Evolutionary conservation across 2,113 vertebrate species (phyloP).

Genomic region (Gymnarchus niloticus): DNA sequence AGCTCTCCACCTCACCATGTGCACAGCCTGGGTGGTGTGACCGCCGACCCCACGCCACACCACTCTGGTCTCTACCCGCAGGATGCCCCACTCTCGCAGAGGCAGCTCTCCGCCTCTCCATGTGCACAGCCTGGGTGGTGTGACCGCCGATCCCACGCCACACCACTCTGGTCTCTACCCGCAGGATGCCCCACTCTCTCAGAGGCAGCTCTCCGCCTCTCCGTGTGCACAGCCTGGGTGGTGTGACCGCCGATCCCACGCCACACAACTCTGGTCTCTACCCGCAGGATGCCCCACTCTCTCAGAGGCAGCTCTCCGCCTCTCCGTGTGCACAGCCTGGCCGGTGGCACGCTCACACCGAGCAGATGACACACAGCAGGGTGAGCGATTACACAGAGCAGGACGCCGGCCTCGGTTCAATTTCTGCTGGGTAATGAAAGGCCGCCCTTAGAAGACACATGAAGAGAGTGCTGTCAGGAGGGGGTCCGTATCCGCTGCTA

Average conservation of each 20-base stretch:
- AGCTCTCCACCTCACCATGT: neutral
- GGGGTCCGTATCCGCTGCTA: neutral
- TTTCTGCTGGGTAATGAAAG: constrained; percentile 5
- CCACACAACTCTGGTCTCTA: too few species aligned
- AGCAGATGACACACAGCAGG: neutral
- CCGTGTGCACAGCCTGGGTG: too few species aligned
- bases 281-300: neutral
- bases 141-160: too few species aligned
- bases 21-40: too few species aligned
- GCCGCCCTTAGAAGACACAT: neutral
- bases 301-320: neutral
- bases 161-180: too few species aligned
- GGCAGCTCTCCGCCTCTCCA: neutral
- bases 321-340: too few species aligned
- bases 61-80: too few species aligned
- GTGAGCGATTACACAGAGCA: neutral
- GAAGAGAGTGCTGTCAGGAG: neutral
- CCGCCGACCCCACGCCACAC: too few species aligned
- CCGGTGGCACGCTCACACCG: neutral
- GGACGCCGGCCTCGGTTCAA: neutral
- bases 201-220: neutral
- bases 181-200: too few species aligned
- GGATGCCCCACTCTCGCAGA: too few species aligned
- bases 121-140: too few species aligned
- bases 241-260: too few species aligned